phyloP scores from a whole-genome alignment of 2,888 invertebrate species.

The Euzophera pinguis region DNA sequence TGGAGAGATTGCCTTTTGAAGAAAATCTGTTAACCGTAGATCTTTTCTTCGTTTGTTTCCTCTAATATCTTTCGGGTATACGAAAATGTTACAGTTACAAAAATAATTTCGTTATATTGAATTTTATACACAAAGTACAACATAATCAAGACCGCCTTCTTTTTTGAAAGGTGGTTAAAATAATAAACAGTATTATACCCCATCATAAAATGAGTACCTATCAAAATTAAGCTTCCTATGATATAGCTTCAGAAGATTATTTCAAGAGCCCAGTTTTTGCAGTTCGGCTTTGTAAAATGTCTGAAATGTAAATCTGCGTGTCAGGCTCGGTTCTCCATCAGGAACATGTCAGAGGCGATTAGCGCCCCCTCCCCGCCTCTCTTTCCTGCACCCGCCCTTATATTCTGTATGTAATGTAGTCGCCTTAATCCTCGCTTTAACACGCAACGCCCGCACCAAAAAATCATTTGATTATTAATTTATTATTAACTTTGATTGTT shows the following conservation, averaged over 20 bases:
- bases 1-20: too few species aligned
- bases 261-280: background rate
- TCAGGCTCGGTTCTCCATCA: constrained; percentile 34
- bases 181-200: too few species aligned
- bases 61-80: too few species aligned
- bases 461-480: constrained; percentile 45
- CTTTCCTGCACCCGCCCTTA: constrained; percentile 20
- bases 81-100: too few species aligned
- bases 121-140: too few species aligned
- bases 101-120: too few species aligned
- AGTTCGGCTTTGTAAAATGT: background rate
- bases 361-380: constrained; percentile 33
- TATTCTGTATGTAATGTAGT: constrained; percentile 36
- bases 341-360: constrained; percentile 61
- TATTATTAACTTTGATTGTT: constrained; percentile 31
- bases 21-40: too few species aligned
- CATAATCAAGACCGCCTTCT: too few species aligned
- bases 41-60: too few species aligned
- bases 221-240: too few species aligned
- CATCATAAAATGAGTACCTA: too few species aligned
- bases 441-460: constrained; percentile 65
- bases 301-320: constrained; percentile 12
- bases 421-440: constrained; percentile 50
- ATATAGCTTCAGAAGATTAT: background rate
- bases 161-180: too few species aligned